A percentile compares a stretch with the other conserved stretches of the same genome.
Evolutionary conservation across 2,797 vertebrate species (phyloP).

Genomic region (Gila robusta): DNA sequence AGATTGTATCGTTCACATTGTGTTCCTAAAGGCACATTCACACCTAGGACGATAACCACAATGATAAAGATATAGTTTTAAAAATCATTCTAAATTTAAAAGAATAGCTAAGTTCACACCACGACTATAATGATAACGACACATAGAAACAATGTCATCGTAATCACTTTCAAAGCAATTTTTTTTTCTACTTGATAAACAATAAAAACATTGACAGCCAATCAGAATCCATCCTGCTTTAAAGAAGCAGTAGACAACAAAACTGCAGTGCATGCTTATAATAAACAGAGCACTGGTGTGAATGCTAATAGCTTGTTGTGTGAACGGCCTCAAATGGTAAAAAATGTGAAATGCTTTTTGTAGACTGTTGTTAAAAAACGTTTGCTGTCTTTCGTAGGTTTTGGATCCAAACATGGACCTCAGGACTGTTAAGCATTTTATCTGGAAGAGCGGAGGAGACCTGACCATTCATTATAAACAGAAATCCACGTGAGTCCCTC

Average conservation of each 20-base stretch:
- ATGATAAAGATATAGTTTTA: not conserved
- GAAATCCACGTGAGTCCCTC: slow-evolving; percentile 92
- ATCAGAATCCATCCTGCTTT: not conserved
- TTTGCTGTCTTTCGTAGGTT: slow-evolving; percentile 78
- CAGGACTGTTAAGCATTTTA: slow-evolving; percentile 99
- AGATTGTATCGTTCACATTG: not conserved
- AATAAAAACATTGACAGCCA: not conserved
- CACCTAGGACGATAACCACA: not conserved
- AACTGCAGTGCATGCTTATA: not conserved
- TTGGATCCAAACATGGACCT: slow-evolving; percentile 99
- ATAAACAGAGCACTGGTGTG: not conserved
- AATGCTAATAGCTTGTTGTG: not conserved
- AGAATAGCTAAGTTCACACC: not conserved
- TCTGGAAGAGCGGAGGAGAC: slow-evolving; percentile 99
- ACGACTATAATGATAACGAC: not conserved
- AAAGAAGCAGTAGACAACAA: not conserved
- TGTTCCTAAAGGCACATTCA: not conserved
- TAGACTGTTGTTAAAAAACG: not conserved
- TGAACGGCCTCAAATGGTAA: not conserved
- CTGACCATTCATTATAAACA: slow-evolving; percentile 98
- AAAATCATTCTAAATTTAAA: not conserved
- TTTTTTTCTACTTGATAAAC: too few relatives aligned
- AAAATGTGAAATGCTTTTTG: not conserved
- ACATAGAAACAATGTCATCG: not conserved
- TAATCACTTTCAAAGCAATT: not conserved